Evolutionary conservation across 1,140 invertebrate species (phyloP), one percentile per base, ranked within the genome.

Genomic region (Pogonomyrmex barbatus): DNA sequence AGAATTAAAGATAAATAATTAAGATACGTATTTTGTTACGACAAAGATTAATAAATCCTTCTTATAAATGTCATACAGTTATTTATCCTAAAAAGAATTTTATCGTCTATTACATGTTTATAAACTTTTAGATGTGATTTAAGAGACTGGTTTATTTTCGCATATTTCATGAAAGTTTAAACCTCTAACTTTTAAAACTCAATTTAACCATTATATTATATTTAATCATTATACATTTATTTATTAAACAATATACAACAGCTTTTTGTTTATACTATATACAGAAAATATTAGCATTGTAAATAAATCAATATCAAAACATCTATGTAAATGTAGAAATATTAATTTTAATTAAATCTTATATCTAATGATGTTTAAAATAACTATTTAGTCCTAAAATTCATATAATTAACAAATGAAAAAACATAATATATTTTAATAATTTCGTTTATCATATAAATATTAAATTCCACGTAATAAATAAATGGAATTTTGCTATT

Each of bases 371-470:
- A n/a, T 67, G 65, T 39, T n/a, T 4, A 52, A 36, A 52, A 54
- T 67, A 50, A 50, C 50, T 30, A 76, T 73, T 73, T 75, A 24
- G 36, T 78, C 50, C 63, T 65, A 4, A 12, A 8, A 63, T 78
- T 78, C 12, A 36, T n/a, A 42, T 45, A 30, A 75, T 63, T 77
- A 77, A 50, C n/a, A 8, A 3, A n/a, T 10, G 5, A n/a, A 47
- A 47, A 47, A 45, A 8, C 4, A 9, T 45, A 60, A 63, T 14
- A 56, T 6, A 17, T 47, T 77, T 62, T 47, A 77, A 58, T 24
- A 39, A 54, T 33, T 24, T 24, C 24, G 24, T 24, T 24, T 24
- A 24, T 24, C 24, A 24, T 24, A 24, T 24, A 24, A 24, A 4
- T 30, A 6, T 33, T 60, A 33, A 60, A 39, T 42, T 56, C 1